phyloP scores from a whole-genome alignment of 1,140 invertebrate genomes.

The Neodiprion virginianus region DNA sequence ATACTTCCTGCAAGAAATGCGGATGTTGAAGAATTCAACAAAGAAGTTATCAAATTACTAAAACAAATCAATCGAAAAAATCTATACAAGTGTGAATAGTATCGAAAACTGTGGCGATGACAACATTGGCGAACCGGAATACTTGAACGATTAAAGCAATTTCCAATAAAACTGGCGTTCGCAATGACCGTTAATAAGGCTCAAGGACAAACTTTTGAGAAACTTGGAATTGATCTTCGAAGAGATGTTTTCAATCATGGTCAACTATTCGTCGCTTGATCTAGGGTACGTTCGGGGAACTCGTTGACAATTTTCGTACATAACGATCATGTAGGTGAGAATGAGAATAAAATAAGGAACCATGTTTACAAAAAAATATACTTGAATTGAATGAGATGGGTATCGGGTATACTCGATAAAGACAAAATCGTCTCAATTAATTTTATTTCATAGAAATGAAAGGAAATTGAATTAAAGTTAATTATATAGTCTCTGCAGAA shows the following conservation, averaged over 20 bases:
- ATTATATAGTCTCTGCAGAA: not conserved
- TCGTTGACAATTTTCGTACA: not conserved
- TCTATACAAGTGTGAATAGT: conserved; percentile 24
- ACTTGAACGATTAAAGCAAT: conserved; percentile 32
- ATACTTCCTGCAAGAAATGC: conserved; percentile 30
- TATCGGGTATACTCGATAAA: not conserved
- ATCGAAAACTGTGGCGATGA: conserved; percentile 21
- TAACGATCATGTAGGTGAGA: not conserved
- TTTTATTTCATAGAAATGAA: not conserved
- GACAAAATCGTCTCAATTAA: not conserved
- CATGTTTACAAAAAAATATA: not conserved
- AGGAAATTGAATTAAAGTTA: not conserved
- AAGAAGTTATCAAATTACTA: conserved; percentile 24
- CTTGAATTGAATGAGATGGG: not conserved
- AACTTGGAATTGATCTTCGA: conserved; percentile 40
- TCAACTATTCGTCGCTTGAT: conserved; percentile 45
- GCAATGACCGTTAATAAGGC: conserved; percentile 62
- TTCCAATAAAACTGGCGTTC: conserved; percentile 59
- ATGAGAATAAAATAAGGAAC: not conserved
- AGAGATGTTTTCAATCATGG: conserved; percentile 46
- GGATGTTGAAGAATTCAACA: conserved; percentile 33
- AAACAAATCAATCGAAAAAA: conserved; percentile 12
- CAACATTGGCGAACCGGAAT: conserved; percentile 11
- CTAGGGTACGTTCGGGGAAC: conserved; percentile 15
- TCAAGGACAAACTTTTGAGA: conserved; percentile 44